Conservation (phyloP, 2,888 invertebrate species). For the Phalera bucephala region DNA sequence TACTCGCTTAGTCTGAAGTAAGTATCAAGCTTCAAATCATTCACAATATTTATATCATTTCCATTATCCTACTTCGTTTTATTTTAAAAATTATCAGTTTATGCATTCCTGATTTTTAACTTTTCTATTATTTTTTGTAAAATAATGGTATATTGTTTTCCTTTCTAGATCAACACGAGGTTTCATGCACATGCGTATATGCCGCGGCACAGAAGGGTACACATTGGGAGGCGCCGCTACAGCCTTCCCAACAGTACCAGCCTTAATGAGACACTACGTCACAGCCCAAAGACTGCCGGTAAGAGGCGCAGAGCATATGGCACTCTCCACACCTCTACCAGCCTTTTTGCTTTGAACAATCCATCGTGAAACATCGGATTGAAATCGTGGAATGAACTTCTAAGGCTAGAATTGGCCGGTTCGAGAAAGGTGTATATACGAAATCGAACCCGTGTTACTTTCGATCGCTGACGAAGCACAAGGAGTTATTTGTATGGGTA, state of each 20-base stretch:
- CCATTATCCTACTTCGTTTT: too few relatives aligned
- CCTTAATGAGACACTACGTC: slow-evolving; percentile 95
- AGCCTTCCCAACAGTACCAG: slow-evolving; percentile 96
- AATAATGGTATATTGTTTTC: too few relatives aligned
- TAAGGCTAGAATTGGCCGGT: slow-evolving; percentile 16
- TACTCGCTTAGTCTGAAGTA: slow-evolving; percentile 97
- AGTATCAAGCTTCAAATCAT: too few relatives aligned
- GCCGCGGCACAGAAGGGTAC: slow-evolving; percentile 90
- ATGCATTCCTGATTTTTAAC: too few relatives aligned
- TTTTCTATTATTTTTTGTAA: too few relatives aligned
- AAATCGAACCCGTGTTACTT: slow-evolving; percentile 19
- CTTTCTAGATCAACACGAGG: slow-evolving; percentile 93
- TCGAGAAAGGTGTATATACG: slow-evolving; percentile 38
- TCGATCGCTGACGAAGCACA: slow-evolving; percentile 46
- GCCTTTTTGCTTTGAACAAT: slow-evolving; percentile 87
- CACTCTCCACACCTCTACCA: slow-evolving; percentile 94
- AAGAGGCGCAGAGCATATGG: slow-evolving; percentile 98
- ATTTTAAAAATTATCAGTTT: too few relatives aligned
- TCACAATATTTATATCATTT: too few relatives aligned
- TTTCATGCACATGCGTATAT: slow-evolving; percentile 98
- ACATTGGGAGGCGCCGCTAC: slow-evolving; percentile 96
- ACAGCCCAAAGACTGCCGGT: slow-evolving; percentile 96
- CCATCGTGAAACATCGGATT: slow-evolving; percentile 23
- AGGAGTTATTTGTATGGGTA: slow-evolving; percentile 51
- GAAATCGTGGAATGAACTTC: slow-evolving; percentile 20